Base-by-base conservation (phyloP, 2,888 invertebrate species). In the Escarpia spicata region DNA sequence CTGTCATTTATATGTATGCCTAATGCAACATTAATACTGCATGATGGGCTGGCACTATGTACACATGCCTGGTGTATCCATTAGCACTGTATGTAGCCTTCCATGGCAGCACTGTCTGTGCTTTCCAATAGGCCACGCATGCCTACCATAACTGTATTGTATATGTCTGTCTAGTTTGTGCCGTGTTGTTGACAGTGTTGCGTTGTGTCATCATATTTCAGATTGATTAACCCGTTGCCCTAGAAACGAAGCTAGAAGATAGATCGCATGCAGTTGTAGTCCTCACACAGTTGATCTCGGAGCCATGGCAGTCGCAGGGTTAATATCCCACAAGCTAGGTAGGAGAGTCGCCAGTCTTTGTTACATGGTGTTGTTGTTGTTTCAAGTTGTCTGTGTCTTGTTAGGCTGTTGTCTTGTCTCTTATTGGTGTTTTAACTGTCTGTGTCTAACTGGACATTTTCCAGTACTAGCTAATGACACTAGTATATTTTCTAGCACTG, bases 161-260 rank as follows among this genome's bases (percentile, higher is more conserved):
- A 52, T 45, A 45, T 75, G 75, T 75, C 75, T 26, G 75, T 75
- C 75, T 75, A 6, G 75, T 75, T 26, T 75, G 75, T 75, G 26
- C n/a, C 6, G 75, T 75, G 75, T 19, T 75, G 75, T 75, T 75
- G 75, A 75, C 26, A 75, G 75, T 75, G 19, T 26, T 75, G 75
- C 19, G 75, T 26, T 75, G 75, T 26, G n/a, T 75, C 75, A 26
- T 75, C 75, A 26, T 75, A 75, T 75, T 75, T 75, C 75, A 75
- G 75, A 75, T 75, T 75, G 75, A 75, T 75, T 75, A 75, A 75
- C 75, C 75, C 75, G 19, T 75, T 75, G 26, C 75, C 19, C 15
- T 75, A 75, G 75, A 75, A 75, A 75, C 75, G 75, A 75, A 75
- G 75, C 75, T 75, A 75, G 75, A 75, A 75, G 75, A 75, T 75